A percentile compares a stretch with the other conserved stretches of the same genome.
Evolutionary conservation across 2,113 vertebrate species (phyloP).

Genomic region (Odontophorus gujanensis): DNA sequence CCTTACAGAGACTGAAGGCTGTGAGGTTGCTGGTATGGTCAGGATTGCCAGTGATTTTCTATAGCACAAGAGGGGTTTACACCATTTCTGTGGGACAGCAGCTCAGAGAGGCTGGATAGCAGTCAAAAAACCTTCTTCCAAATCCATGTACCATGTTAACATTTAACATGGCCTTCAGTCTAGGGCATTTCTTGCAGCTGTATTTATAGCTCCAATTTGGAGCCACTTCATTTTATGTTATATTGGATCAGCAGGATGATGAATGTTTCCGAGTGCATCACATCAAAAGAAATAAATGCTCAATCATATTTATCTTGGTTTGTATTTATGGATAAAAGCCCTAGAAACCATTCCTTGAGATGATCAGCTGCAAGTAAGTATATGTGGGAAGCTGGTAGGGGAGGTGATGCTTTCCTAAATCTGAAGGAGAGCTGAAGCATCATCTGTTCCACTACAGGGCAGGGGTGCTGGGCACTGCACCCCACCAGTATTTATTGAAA

Average conservation of each 20-base stretch:
- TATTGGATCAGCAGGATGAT: background rate
- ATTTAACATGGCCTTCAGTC: background rate
- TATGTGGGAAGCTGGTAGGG: background rate
- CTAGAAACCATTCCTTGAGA: background rate
- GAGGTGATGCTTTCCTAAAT: background rate
- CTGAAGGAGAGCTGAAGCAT: background rate
- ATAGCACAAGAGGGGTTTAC: background rate
- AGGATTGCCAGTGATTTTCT: background rate
- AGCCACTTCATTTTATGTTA: background rate
- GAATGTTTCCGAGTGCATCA: background rate
- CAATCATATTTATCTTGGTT: background rate
- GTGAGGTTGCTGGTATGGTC: background rate
- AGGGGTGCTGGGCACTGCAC: background rate
- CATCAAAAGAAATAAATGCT: background rate
- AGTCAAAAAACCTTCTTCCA: background rate
- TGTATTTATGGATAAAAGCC: background rate
- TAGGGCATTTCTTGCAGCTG: background rate
- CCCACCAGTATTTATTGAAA: background rate
- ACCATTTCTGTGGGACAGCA: rapidly evolving
- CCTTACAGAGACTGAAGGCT: background rate
- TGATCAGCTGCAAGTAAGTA: background rate
- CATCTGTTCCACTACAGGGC: background rate
- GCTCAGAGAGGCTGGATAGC: background rate
- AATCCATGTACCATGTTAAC: background rate
- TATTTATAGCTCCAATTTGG: background rate